Evolutionary conservation across 1,140 invertebrate genomes (phyloP).

Genomic region (Venustaconcha ellipsiformis): DNA sequence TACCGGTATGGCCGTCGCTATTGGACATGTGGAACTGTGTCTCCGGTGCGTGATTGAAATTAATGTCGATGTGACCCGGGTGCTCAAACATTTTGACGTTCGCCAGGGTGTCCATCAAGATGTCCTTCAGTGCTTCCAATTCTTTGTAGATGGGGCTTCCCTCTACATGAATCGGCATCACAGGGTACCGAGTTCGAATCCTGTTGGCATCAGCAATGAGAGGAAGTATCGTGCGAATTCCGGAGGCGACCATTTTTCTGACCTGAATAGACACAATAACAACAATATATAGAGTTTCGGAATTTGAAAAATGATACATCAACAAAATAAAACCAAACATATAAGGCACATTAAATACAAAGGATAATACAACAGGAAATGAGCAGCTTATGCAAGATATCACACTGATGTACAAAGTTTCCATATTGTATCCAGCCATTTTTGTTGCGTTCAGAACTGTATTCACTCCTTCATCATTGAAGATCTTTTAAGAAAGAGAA

Average conservation of each 20-base stretch:
- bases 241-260: constrained; percentile 38
- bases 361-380: too few species aligned
- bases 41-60: too few species aligned
- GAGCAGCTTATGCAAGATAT: too few species aligned
- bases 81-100: constrained; percentile 25
- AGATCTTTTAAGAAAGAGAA: too few species aligned
- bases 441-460: too few species aligned
- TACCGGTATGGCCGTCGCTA: background rate
- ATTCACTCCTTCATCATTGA: too few species aligned
- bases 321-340: constrained; percentile 11
- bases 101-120: constrained; percentile 41
- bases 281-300: background rate
- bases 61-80: background rate
- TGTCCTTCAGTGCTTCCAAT: constrained; percentile 52
- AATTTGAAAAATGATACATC: background rate
- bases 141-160: constrained; percentile 51
- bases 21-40: too few species aligned
- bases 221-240: constrained; percentile 38
- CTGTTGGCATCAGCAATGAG: constrained; percentile 41
- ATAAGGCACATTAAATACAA: background rate
- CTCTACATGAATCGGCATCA: constrained; percentile 51
- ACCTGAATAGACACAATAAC: constrained; percentile 5
- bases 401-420: too few species aligned
- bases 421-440: too few species aligned
- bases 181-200: constrained; percentile 50